Evolutionary conservation across 2,797 vertebrate genomes (phyloP).

Genomic region (Xerus rutilus): DNA sequence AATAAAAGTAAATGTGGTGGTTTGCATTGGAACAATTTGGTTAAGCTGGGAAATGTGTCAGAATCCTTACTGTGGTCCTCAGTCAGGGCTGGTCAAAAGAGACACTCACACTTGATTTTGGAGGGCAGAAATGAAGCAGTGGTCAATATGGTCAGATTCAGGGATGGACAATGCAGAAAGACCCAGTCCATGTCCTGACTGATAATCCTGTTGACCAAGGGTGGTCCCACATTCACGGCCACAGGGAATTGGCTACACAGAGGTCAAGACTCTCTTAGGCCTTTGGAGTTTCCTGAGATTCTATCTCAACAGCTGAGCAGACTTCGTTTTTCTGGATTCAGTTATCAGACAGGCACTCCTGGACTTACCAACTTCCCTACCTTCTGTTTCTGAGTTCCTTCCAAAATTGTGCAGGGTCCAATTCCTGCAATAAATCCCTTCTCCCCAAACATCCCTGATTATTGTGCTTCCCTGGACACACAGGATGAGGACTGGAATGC

Average conservation of each 20-base stretch:
- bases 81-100: neutral
- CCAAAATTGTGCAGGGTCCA: neutral
- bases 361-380: neutral
- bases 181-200: fast-evolving
- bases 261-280: neutral
- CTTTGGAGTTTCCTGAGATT: neutral
- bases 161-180: neutral
- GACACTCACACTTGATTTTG: neutral
- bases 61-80: neutral
- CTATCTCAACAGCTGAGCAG: neutral
- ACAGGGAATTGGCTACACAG: neutral
- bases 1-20: neutral
- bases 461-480: neutral
- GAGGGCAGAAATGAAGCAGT: neutral
- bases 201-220: neutral
- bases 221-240: neutral
- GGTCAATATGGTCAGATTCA: neutral
- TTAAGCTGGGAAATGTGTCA: neutral
- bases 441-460: fast-evolving
- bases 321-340: neutral
- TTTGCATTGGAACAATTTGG: neutral
- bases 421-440: neutral
- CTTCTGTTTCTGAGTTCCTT: constrained; percentile 8
- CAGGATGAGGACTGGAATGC: neutral
- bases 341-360: neutral